These are phyloP conservation scores for Rhea americana DNA, from an alignment of 2,113 vertebrate species.

Conservation along the genomic window DNA sequence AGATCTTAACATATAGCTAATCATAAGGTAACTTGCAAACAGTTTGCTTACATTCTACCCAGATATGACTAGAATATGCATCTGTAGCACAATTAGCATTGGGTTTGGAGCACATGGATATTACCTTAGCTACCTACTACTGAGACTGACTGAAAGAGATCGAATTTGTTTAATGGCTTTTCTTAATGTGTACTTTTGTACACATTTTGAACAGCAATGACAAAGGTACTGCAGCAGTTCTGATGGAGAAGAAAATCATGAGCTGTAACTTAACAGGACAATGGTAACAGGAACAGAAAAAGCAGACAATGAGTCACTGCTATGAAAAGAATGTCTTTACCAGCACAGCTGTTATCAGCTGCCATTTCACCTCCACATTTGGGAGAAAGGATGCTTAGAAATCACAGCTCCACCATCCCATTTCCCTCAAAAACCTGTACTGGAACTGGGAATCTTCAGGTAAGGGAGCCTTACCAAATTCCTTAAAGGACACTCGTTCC, in stretches of 20 bases:
- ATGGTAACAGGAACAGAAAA: neutral
- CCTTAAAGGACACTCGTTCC: neutral
- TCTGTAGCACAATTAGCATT: neutral
- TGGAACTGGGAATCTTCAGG: neutral
- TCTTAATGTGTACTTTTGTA: neutral
- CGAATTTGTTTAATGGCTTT: neutral
- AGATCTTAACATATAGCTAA: neutral
- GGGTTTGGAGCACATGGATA: neutral
- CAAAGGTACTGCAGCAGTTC: neutral
- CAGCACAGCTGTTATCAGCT: neutral
- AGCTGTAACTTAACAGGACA: neutral
- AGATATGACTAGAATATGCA: too few species aligned
- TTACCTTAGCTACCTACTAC: neutral
- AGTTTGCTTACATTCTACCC: neutral
- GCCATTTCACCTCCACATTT: neutral
- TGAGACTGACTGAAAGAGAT: neutral
- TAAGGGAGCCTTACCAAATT: neutral
- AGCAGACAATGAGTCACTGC: neutral
- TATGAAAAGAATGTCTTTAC: neutral
- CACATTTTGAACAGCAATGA: too few species aligned
- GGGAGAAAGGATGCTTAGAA: neutral
- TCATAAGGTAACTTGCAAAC: neutral
- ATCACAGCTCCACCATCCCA: neutral
- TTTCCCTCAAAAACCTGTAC: neutral
- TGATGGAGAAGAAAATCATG: rapidly evolving